Conservation (phyloP, 2,797 vertebrate species). For the Sciurus vulgaris region DNA sequence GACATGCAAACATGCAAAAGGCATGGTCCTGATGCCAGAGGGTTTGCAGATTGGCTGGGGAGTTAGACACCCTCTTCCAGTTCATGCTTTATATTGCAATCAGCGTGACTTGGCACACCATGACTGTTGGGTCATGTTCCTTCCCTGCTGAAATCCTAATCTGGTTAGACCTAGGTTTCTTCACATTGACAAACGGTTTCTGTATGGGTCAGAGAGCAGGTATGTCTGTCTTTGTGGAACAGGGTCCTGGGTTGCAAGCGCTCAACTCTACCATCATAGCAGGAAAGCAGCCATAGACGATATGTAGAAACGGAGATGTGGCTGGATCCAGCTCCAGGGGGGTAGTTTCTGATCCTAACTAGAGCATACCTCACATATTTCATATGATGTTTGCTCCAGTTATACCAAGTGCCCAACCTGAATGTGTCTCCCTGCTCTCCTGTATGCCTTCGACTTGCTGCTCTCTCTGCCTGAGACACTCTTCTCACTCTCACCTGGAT, state of each 20-base stretch:
- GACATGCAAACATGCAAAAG: background rate
- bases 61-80: background rate
- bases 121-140: background rate
- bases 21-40: background rate
- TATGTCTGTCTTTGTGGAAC: background rate
- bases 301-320: too few species aligned
- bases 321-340: too few species aligned
- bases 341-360: rapidly evolving
- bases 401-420: background rate
- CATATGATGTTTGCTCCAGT: background rate
- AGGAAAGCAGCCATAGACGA: background rate
- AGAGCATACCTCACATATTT: background rate
- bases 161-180: background rate
- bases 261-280: background rate
- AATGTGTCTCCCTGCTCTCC: background rate
- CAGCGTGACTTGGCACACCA: background rate
- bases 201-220: background rate
- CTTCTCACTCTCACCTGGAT: background rate
- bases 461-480: background rate
- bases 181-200: background rate
- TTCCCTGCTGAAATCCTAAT: background rate
- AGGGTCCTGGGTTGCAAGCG: background rate
- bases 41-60: background rate
- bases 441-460: background rate
- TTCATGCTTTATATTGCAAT: background rate